Base-by-base conservation (phyloP, 2,888 invertebrate genomes). In the Drosophila seclusa region DNA sequence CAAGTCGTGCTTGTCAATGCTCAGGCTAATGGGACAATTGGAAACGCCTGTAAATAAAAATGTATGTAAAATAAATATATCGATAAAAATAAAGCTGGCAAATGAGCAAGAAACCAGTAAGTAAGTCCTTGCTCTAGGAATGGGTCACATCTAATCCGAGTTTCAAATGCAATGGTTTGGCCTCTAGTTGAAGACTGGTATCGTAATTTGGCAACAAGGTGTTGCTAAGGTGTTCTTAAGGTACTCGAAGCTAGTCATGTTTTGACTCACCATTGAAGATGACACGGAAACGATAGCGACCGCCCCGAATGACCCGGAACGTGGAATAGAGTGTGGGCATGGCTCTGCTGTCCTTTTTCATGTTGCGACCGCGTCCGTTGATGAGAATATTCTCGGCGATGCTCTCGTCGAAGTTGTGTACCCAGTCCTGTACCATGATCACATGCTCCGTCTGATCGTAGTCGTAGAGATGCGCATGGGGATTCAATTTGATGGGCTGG, bases 361-460 rank as follows among this genome's bases (percentile, higher is more conserved):
- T 52, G 65, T 90, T 90, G 4, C 91, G 87, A 0, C 92, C 92
- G 31, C 74, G 77, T 2, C 92, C 92, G 68, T 92, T 92, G 36
- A 92, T 89, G 2, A 92, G 59, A 6, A 92, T 89, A 38, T 88
- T 91, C 60, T 88, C 88, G 4, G 92, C 87, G 2, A 84, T 55
- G 38, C 87, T 81, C 52, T 87, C 87, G 52, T 83, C 89, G 8
- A 83, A 87, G 61, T 91, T 86, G 34, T 90, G 82, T 59, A 89
- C 87, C 92, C 92, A 92, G 57, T 92, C 92, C 75, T 92, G 91
- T 24, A 92, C 42, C 78, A 92, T 77, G 13, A 92, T 86, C 24
- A 87, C 82, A 40, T 92, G 92, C 50, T 92, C 92, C 6, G 87
- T 69, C 13, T 73, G 68, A 62, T 92, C 92, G 13, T 89, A 91